These are phyloP conservation scores for Epinephelus coioides DNA, from an alignment of 2,797 vertebrate genomes.

Conservation along the genomic window DNA sequence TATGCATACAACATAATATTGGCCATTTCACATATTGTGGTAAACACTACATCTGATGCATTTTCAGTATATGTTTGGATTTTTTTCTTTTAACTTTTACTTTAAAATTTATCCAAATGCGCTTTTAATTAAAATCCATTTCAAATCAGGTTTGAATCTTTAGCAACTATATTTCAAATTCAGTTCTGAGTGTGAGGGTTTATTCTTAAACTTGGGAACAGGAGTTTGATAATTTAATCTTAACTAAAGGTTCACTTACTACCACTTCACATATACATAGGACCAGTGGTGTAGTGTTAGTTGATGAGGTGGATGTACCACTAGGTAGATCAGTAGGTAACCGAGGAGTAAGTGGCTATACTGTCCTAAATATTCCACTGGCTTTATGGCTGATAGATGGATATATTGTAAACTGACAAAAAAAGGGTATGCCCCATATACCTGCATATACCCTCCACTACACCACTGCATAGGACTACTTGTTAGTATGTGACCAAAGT, in stretches of 20 bases:
- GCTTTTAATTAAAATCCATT: slow-evolving; percentile 20
- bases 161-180: slow-evolving; percentile 21
- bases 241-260: not conserved
- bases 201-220: slow-evolving; percentile 1
- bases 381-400: too few species aligned
- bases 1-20: slow-evolving; percentile 17
- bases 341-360: too few species aligned
- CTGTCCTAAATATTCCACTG: too few species aligned
- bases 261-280: too few species aligned
- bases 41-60: slow-evolving; percentile 17
- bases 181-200: not conserved
- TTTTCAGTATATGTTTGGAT: slow-evolving; percentile 29
- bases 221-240: slow-evolving; percentile 6
- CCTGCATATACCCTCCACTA: too few species aligned
- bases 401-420: too few species aligned
- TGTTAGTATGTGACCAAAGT: not conserved
- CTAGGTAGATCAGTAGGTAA: too few species aligned
- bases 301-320: too few species aligned
- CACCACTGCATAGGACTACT: not conserved
- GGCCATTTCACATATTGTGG: slow-evolving; percentile 15
- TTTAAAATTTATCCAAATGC: slow-evolving; percentile 13
- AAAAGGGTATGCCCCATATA: too few species aligned
- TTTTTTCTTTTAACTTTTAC: not conserved
- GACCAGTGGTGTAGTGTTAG: too few species aligned
- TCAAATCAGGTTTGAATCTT: slow-evolving; percentile 10